phyloP scores from a whole-genome alignment of 2,797 vertebrate species.

The Apogon talboti region DNA sequence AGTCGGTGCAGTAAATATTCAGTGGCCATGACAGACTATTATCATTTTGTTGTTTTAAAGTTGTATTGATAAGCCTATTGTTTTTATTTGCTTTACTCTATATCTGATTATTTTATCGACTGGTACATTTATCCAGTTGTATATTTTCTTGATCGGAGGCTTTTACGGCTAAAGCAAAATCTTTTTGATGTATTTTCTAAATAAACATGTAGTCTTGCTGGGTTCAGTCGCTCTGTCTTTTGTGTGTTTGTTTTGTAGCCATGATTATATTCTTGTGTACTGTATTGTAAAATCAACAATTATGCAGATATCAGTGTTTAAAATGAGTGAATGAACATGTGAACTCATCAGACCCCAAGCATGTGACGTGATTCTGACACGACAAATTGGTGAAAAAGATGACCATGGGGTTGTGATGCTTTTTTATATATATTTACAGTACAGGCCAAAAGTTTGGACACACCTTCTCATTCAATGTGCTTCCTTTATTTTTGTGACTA shows the following conservation, averaged over 20 bases:
- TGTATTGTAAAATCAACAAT: background rate
- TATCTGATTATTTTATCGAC: constrained; percentile 55
- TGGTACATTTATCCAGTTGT: constrained; percentile 53
- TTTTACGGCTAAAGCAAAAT: constrained; percentile 43
- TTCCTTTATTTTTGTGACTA: no score
- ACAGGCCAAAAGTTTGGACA: no score
- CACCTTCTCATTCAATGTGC: no score
- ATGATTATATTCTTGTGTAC: no score
- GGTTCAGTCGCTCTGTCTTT: constrained; percentile 15
- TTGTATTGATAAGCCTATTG: constrained; percentile 55
- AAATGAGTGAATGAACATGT: no score
- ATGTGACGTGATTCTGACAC: no score
- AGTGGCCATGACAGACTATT: constrained; percentile 33
- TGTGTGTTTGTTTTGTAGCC: constrained; percentile 2
- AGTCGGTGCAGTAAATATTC: constrained; percentile 34
- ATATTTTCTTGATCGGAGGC: constrained; percentile 49
- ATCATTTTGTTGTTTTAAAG: constrained; percentile 49
- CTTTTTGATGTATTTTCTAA: constrained; percentile 76
- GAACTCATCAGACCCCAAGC: no score
- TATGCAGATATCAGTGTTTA: no score
- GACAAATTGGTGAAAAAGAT: no score
- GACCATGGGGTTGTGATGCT: no score
- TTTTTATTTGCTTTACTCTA: constrained; percentile 57
- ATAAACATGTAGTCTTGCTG: constrained; percentile 73
- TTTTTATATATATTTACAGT: no score